phyloP scores from a whole-genome alignment of 2,888 invertebrate genomes.

The Acleris emargana region DNA sequence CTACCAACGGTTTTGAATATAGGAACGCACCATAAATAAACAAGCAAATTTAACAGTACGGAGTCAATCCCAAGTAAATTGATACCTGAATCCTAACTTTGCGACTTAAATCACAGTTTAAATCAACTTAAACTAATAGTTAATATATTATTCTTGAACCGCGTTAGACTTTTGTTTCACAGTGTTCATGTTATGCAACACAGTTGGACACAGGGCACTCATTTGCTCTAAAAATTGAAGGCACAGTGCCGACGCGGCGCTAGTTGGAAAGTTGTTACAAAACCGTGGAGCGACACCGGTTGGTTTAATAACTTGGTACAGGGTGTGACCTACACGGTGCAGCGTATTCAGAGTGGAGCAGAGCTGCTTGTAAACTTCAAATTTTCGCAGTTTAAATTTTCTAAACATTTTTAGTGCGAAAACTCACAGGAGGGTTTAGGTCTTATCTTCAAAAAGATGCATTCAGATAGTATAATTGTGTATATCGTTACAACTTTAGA shows the following conservation, averaged over 20 bases:
- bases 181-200: not conserved
- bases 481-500: too few relatives aligned
- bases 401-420: not conserved
- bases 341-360: conserved; percentile 11
- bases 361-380: conserved; percentile 5
- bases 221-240: not conserved
- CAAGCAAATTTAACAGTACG: too few relatives aligned
- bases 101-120: too few relatives aligned
- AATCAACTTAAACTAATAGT: not conserved
- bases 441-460: too few relatives aligned
- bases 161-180: conserved; percentile 1
- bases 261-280: conserved; percentile 11
- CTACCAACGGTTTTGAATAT: too few relatives aligned
- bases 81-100: too few relatives aligned
- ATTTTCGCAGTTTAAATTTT: not conserved
- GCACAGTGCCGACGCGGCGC: not conserved
- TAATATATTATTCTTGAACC: conserved; percentile 25
- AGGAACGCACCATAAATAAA: too few relatives aligned
- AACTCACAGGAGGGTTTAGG: too few relatives aligned
- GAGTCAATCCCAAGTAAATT: too few relatives aligned
- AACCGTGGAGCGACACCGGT: conserved; percentile 21
- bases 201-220: conserved; percentile 13
- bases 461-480: too few relatives aligned
- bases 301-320: conserved; percentile 23
- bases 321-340: conserved; percentile 11